These are phyloP conservation scores for Oxyteleia sp. DNA, from an alignment of 2,888 invertebrate genomes.

Conservation along the genomic window DNA sequence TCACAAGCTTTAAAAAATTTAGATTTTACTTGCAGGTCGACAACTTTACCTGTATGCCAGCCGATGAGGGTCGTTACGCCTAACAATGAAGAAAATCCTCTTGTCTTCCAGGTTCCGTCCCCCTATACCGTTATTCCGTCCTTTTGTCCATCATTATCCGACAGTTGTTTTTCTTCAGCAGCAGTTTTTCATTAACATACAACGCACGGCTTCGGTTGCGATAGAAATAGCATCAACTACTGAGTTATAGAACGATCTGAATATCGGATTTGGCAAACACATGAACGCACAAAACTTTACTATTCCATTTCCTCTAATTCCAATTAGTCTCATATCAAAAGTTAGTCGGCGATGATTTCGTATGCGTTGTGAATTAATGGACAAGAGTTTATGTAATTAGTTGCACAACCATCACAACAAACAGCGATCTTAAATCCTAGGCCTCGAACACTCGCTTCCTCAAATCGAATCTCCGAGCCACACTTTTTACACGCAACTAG, in stretches of 20 bases:
- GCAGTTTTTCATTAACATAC: too few relatives aligned
- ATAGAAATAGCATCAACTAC: slow-evolving; percentile 13
- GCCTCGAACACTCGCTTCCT: slow-evolving; percentile 67
- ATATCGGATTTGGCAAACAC: too few relatives aligned
- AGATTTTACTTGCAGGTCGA: slow-evolving; percentile 54
- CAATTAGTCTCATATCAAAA: slow-evolving; percentile 44
- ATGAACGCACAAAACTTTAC: slow-evolving; percentile 37
- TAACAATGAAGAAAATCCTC: slow-evolving; percentile 20
- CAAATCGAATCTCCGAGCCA: slow-evolving; percentile 65
- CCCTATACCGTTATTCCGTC: too few relatives aligned
- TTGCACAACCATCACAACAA: slow-evolving; percentile 27
- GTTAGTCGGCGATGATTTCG: slow-evolving; percentile 38
- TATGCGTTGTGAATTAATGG: slow-evolving; percentile 32
- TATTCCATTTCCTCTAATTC: slow-evolving; percentile 29
- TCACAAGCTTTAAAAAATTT: slow-evolving; percentile 54
- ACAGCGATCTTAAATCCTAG: slow-evolving; percentile 58
- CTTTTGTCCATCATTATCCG: too few relatives aligned
- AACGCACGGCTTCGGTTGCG: too few relatives aligned
- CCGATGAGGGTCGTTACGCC: too few relatives aligned
- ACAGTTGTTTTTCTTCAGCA: slow-evolving; percentile 13
- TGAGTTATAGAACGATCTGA: slow-evolving; percentile 12
- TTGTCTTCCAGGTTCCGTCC: too few relatives aligned
- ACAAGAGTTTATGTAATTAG: slow-evolving; percentile 23
- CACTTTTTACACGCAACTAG: slow-evolving; percentile 72
- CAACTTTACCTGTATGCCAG: too few relatives aligned